A percentile compares a stretch with the other conserved stretches of the same genome.
Conservation (phyloP, 2,888 invertebrate genomes). For the Apamea monoglypha region DNA sequence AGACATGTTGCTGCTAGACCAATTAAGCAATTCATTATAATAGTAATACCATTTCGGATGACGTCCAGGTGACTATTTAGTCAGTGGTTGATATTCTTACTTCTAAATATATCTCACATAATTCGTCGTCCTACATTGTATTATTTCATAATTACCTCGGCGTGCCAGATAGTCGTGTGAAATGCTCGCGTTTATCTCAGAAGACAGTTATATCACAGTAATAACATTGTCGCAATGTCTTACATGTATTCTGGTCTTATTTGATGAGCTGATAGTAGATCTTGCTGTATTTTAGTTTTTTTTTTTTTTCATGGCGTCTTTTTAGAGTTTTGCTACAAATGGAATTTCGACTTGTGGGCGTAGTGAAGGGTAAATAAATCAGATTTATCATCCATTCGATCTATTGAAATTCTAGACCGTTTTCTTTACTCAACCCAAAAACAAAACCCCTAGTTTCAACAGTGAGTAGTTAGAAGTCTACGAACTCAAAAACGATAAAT, state of each 20-base stretch:
- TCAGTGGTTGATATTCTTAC: constrained; percentile 19
- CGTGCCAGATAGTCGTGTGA: constrained; percentile 64
- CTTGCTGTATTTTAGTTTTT: neutral
- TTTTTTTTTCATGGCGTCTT: neutral
- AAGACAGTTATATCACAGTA: constrained; percentile 60
- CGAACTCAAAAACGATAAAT: constrained; percentile 1
- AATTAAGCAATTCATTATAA: constrained; percentile 29
- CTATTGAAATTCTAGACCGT: constrained; percentile 11
- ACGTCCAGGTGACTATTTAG: constrained; percentile 22
- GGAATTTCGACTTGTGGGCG: neutral
- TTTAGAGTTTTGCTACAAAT: constrained; percentile 1
- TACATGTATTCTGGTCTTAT: constrained; percentile 50
- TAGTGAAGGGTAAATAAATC: constrained; percentile 1
- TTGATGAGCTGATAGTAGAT: constrained; percentile 53
- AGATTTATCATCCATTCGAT: neutral
- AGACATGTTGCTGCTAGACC: constrained; percentile 35
- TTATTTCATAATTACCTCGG: constrained; percentile 69
- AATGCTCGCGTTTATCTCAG: constrained; percentile 58
- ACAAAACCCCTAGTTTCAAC: neutral
- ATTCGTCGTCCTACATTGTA: constrained; percentile 72
- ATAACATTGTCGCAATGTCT: constrained; percentile 59
- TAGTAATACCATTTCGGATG: constrained; percentile 23
- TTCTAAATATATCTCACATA: constrained; percentile 54
- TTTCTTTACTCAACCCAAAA: neutral
- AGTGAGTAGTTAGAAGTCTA: neutral